Conservation (phyloP, 2,113 vertebrate genomes). For the Pseudolaguvia tuberculata region DNA sequence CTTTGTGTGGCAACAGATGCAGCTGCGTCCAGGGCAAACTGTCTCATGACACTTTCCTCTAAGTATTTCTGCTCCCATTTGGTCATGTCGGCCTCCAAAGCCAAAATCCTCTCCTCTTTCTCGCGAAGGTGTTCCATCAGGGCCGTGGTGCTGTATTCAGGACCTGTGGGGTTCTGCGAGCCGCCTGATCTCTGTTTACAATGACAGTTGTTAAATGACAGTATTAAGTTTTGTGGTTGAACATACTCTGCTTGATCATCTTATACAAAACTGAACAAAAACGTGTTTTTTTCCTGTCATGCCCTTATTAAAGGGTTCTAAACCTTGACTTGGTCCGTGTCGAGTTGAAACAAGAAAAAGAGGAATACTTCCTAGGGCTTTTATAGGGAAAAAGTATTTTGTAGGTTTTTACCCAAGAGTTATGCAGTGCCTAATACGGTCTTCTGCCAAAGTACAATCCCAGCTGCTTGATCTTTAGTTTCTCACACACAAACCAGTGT, state of each 20-base stretch:
- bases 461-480: conserved; percentile 39
- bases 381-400: too few relatives aligned
- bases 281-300: not conserved
- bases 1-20: conserved; percentile 82
- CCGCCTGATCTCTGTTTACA: conserved; percentile 81
- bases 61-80: conserved; percentile 99
- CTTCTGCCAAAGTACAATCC: too few relatives aligned
- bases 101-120: conserved; percentile 93
- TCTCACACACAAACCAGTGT: not conserved
- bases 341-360: too few relatives aligned
- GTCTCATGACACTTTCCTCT: conserved; percentile 97
- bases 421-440: too few relatives aligned
- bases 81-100: conserved; percentile 97
- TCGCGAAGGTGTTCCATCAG: conserved; percentile 96
- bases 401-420: too few relatives aligned
- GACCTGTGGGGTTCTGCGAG: conserved; percentile 65
- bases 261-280: too few relatives aligned
- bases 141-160: conserved; percentile 80
- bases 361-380: too few relatives aligned
- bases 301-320: not conserved
- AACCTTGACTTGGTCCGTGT: not conserved
- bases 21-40: conserved; percentile 93
- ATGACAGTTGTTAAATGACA: too few relatives aligned
- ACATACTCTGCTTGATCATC: too few relatives aligned
- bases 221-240: too few relatives aligned